Base-by-base conservation (phyloP, 1,140 invertebrate genomes). In the Drosophila teissieri region DNA sequence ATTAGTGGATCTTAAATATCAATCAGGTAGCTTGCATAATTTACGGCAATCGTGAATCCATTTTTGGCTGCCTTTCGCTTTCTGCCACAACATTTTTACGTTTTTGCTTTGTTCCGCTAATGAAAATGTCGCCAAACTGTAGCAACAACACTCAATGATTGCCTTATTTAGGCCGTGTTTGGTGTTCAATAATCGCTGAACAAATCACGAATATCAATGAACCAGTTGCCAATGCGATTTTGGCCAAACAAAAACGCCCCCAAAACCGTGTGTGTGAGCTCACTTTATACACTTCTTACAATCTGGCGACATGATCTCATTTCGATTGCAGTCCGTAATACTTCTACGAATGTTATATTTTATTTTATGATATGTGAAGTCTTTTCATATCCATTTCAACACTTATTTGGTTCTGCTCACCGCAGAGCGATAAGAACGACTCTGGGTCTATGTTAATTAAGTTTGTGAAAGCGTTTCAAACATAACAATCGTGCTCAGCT, bases 41-140 rank as follows among this genome's bases (percentile, higher is more conserved):
- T 80, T 74, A 55, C 31, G 36, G 54, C 60, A 64, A 53, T 42
- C 22, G 48, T 44, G 22, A 74, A 57, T 36, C 45, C 60, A 65
- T 72, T 55, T 65, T 67, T 24, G 73, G 46, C 24, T 55, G 65
- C 79, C 82, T 88, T 85, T 76, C 83, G 83, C 79, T 88, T 83
- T 86, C 80, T 40, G 46, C 40, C 10, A 45, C 46, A 58, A 15
- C 37, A 53, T 53, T 31, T 79, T 78, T 58, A 65, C 57, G 37
- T 69, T 69, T 65, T 24, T 37, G 42, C 44, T 70, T 70, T 56
- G 44, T 49, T 70, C 24, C 65, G 61, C 80, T 86, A 86, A 86
- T 88, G 75, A 88, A 86, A 88, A 88, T 86, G 82, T 86, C 82
- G 75, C 82, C 78, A 48, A 78, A 80, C 72, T 75, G 53, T 67